Evolutionary conservation across 2,888 invertebrate species (phyloP).

Genomic region (Drosophila siamana): DNA sequence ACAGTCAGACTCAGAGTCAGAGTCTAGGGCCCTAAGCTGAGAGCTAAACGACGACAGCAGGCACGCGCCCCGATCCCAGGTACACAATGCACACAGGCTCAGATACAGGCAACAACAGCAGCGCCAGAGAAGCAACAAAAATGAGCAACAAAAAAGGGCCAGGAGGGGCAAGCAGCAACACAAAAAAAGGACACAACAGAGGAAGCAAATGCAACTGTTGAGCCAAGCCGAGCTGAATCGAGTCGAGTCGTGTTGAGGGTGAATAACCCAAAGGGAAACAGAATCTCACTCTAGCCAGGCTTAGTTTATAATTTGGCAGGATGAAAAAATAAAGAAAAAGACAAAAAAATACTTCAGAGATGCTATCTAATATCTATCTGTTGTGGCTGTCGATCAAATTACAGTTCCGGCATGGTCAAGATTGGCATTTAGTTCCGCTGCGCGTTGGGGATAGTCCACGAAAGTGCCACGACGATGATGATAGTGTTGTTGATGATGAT

Average conservation of each 20-base stretch:
- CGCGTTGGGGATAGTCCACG: slow-evolving; percentile 9
- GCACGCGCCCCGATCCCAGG: slow-evolving; percentile 81
- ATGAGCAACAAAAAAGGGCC: slow-evolving; percentile 26
- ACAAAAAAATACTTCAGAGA: slow-evolving; percentile 48
- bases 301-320: slow-evolving; percentile 70
- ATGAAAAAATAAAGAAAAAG: too few relatives aligned
- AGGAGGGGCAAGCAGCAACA: slow-evolving; percentile 8
- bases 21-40: slow-evolving; percentile 28
- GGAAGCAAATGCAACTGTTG: slow-evolving; percentile 70
- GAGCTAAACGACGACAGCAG: slow-evolving; percentile 79
- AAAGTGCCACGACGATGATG: slow-evolving; percentile 14
- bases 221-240: slow-evolving; percentile 30
- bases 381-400: slow-evolving; percentile 77
- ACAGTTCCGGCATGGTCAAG: slow-evolving; percentile 82
- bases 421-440: slow-evolving; percentile 76
- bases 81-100: slow-evolving; percentile 45
- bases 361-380: slow-evolving; percentile 73
- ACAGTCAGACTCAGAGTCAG: neutral
- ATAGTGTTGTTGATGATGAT: slow-evolving; percentile 20
- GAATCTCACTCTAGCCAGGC: slow-evolving; percentile 67
- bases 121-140: slow-evolving; percentile 35
- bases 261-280: slow-evolving; percentile 56
- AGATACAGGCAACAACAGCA: slow-evolving; percentile 27
- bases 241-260: slow-evolving; percentile 44
- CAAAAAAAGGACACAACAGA: slow-evolving; percentile 56